Percentiles rank a stretch among this genome's conserved stretches.
These are phyloP conservation scores for Darevskia mixta DNA, from an alignment of 2,797 vertebrate species.

Conservation along the genomic window DNA sequence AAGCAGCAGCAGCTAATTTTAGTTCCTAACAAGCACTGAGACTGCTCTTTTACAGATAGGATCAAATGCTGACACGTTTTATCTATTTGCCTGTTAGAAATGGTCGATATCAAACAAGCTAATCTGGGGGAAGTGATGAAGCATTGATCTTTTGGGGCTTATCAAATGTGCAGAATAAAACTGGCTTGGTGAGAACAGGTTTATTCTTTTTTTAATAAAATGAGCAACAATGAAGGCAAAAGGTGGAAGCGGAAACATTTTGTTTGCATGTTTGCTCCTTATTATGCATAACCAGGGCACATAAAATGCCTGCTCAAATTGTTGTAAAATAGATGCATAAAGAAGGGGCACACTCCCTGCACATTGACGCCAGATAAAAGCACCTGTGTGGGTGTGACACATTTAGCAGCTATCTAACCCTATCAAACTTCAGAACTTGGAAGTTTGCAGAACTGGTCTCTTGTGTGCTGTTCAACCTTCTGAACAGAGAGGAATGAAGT, in stretches of 20 bases:
- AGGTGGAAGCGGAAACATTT: conserved; percentile 11
- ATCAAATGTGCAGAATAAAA: conserved; percentile 16
- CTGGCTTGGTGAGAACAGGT: background rate
- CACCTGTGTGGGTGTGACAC: background rate
- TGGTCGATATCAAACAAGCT: conserved; percentile 49
- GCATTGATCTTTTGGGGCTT: conserved; percentile 47
- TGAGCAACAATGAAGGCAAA: background rate
- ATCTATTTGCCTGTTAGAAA: conserved; percentile 49
- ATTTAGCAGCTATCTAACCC: background rate
- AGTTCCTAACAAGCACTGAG: conserved; percentile 43
- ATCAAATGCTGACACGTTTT: conserved; percentile 50
- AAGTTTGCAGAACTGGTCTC: background rate
- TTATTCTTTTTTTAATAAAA: conserved; percentile 29
- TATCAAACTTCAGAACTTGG: background rate
- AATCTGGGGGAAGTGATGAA: conserved; percentile 42
- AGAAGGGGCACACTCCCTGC: background rate
- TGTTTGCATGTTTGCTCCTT: conserved; percentile 11
- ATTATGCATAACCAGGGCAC: background rate
- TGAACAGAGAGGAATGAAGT: background rate
- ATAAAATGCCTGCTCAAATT: background rate
- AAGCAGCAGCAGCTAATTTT: conserved; percentile 28
- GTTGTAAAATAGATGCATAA: background rate
- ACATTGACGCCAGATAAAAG: background rate
- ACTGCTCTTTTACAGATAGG: conserved; percentile 34
- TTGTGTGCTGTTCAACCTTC: background rate